phyloP scores from a whole-genome alignment of 2,113 vertebrate species.

The Saguinus midas region DNA sequence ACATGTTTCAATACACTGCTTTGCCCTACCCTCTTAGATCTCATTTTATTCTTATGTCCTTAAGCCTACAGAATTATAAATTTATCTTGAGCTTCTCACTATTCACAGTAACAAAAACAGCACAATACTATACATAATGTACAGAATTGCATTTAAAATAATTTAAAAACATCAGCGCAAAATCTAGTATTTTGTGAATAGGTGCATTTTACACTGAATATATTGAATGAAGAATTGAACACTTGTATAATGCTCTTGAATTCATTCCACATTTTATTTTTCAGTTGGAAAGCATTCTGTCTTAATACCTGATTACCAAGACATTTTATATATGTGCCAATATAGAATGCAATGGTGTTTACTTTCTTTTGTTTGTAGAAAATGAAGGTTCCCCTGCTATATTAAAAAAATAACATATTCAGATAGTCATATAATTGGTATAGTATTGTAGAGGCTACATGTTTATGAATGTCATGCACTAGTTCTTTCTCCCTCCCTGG shows the following conservation, averaged over 20 bases:
- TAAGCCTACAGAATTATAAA: background rate
- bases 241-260: background rate
- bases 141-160: background rate
- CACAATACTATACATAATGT: background rate
- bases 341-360: background rate
- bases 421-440: background rate
- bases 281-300: background rate
- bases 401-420: background rate
- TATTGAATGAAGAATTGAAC: background rate
- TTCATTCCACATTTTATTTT: background rate
- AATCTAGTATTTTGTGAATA: background rate
- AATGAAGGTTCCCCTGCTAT: background rate
- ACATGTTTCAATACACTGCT: background rate
- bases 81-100: background rate
- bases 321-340: background rate
- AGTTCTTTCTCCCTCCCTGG: conserved; percentile 24
- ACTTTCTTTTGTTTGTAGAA: background rate
- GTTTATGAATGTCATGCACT: background rate
- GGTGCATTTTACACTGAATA: background rate
- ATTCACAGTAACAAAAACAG: background rate
- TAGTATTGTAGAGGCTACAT: background rate
- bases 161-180: background rate
- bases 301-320: background rate
- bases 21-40: background rate
- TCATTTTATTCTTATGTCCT: conserved; percentile 24